These are phyloP conservation scores for Euclidia mi DNA, from an alignment of 2,888 invertebrate genomes.

Conservation along the genomic window DNA sequence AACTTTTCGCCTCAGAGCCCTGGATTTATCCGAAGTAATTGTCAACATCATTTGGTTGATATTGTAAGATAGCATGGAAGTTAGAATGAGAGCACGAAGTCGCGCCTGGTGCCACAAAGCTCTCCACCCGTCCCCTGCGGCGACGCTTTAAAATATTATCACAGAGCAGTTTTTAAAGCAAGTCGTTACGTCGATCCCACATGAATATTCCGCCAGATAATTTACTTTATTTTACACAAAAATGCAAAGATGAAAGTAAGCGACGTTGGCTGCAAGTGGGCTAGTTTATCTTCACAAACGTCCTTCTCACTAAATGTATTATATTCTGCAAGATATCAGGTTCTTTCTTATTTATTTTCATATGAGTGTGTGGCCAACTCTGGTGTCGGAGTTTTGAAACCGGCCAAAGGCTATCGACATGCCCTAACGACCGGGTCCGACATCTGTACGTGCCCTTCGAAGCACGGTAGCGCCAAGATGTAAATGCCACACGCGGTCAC, in stretches of 20 bases:
- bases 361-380: too few species aligned
- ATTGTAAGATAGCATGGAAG: too few species aligned
- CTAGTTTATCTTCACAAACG: background rate
- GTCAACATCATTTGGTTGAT: too few species aligned
- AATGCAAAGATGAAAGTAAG: slow-evolving; percentile 16
- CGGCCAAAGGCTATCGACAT: too few species aligned
- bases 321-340: background rate
- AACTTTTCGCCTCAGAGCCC: too few species aligned
- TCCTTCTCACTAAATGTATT: slow-evolving; percentile 4
- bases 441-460: too few species aligned
- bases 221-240: slow-evolving; percentile 17
- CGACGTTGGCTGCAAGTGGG: background rate
- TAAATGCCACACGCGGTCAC: too few species aligned
- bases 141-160: slow-evolving; percentile 15
- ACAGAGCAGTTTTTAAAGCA: slow-evolving; percentile 23
- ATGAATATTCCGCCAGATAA: slow-evolving; percentile 41
- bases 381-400: too few species aligned
- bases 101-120: background rate
- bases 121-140: background rate
- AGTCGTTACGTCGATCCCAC: slow-evolving; percentile 20
- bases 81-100: background rate
- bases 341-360: too few species aligned
- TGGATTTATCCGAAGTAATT: too few species aligned
- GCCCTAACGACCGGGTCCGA: too few species aligned
- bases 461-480: too few species aligned